Evolutionary conservation across 2,113 vertebrate genomes (phyloP).

Genomic region (Maylandia zebra): DNA sequence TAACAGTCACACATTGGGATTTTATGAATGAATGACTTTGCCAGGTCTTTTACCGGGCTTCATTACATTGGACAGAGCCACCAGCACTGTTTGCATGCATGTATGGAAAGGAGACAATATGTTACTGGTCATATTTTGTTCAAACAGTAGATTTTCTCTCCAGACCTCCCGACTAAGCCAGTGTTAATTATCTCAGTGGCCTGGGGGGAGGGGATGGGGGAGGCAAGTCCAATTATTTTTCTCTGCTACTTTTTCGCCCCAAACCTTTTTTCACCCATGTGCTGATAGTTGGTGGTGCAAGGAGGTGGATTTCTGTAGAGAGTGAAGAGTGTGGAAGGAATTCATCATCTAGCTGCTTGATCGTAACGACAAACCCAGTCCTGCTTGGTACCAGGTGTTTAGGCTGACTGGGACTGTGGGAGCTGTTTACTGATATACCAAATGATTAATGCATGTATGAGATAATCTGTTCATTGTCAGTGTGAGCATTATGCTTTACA

Average conservation of each 20-base stretch:
- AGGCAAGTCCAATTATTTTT: constrained; percentile 72
- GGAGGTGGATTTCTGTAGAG: constrained; percentile 13
- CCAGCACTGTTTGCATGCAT: constrained; percentile 60
- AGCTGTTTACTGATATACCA: not conserved
- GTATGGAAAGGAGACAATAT: constrained; percentile 70
- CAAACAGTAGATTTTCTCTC: constrained; percentile 75
- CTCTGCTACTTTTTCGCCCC: constrained; percentile 61
- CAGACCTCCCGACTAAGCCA: constrained; percentile 62
- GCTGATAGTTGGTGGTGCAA: constrained; percentile 48
- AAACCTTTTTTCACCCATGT: constrained; percentile 59
- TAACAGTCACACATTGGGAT: constrained; percentile 81
- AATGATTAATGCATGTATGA: not conserved
- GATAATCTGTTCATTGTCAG: not conserved
- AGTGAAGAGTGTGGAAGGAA: constrained; percentile 3
- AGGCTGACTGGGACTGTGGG: not conserved
- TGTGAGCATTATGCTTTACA: not conserved
- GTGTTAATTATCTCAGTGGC: constrained; percentile 72
- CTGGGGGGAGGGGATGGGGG: constrained; percentile 25
- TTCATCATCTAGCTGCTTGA: not conserved
- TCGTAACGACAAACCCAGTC: not conserved
- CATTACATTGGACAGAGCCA: constrained; percentile 73
- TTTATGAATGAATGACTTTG: constrained; percentile 87
- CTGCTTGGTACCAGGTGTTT: not conserved
- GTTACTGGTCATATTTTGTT: constrained; percentile 67
- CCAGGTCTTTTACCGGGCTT: constrained; percentile 73